Evolutionary conservation across 2,797 vertebrate species (phyloP), one percentile per base, ranked within the genome.

Genomic region (Urosaurus nigricauda): DNA sequence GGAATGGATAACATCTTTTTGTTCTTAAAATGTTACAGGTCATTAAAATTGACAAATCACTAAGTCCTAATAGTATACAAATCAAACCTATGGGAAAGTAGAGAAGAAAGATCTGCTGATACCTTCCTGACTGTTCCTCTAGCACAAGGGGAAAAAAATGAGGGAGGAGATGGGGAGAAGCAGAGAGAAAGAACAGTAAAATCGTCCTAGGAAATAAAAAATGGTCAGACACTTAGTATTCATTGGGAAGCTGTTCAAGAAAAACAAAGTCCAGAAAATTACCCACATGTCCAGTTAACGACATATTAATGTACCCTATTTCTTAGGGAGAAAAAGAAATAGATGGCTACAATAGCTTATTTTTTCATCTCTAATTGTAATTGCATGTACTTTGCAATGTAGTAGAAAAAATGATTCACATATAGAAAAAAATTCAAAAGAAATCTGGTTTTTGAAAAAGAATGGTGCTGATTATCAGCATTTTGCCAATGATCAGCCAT

Each of bases 11-110:
- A 53, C 32, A 83, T 1, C 58, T 56, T 82, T 81, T 85, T 0
- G 60, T 4, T 93, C 77, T 91, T 94, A 87, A 93, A 88, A 91
- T 74, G 85, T 58, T 87, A 90, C 58, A 91, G 11, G 40, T 78
- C 85, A 89, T 92, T 93, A 84, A 93, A 89, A 77, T 2, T 79
- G 86, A 91, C 77, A 95, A 88, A 93, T 91, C 17, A 89, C 83
- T 68, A 84, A 47, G 71, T 83, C 43, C 0, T 32, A 93, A 82
- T 0, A 89, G 79, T 29, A 16, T 73, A 14, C 87, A 91, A 68
- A 81, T 79, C 58, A 91, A 83, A 75, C 24, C 82, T 53, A 79
- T 91, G 82, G 60, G 71, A 91, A 86, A 88, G 0, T 0, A 87
- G 74, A 89, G 79, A 80, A 74, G 29, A 84, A 90, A 86, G 19